phyloP scores from a whole-genome alignment of 2,113 vertebrate species.

The Alosa alosa region DNA sequence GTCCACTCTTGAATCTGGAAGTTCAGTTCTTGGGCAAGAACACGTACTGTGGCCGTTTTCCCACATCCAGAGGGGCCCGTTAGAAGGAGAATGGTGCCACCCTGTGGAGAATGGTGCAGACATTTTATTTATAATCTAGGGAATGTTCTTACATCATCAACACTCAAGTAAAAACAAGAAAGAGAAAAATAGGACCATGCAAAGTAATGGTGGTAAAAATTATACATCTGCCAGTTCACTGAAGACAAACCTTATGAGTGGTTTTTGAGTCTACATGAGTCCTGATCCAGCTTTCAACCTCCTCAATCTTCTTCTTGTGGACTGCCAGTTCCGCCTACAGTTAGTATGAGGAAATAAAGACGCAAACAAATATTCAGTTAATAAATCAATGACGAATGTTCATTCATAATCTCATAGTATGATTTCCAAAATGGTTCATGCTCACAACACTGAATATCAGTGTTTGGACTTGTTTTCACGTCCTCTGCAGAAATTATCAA shows the following conservation, averaged over 20 bases:
- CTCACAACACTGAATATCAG: not conserved
- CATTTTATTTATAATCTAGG: not conserved
- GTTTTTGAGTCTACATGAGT: conserved; percentile 60
- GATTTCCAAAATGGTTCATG: not conserved
- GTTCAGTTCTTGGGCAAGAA: conserved; percentile 77
- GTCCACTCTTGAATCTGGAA: conserved; percentile 89
- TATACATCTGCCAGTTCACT: not conserved
- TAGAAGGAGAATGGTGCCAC: conserved; percentile 79
- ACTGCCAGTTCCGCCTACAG: conserved; percentile 84
- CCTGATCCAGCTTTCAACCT: conserved; percentile 90
- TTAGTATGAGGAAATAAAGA: not conserved
- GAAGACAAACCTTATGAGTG: conserved; percentile 71
- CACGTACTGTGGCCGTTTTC: conserved; percentile 85
- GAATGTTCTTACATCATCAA: not conserved
- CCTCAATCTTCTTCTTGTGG: conserved; percentile 95
- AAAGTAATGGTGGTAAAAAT: not conserved
- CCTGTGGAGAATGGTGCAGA: conserved; percentile 62
- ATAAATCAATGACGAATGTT: not conserved
- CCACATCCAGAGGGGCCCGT: conserved; percentile 92
- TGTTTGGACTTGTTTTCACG: not conserved
- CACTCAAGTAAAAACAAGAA: not conserved
- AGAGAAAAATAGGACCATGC: not conserved
- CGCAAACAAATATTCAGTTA: not conserved
- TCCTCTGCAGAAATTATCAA: not conserved
- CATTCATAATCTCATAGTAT: not conserved